These are phyloP conservation scores for Phocides pigmalion DNA, from an alignment of 1,140 invertebrate genomes.

Conservation along the genomic window DNA sequence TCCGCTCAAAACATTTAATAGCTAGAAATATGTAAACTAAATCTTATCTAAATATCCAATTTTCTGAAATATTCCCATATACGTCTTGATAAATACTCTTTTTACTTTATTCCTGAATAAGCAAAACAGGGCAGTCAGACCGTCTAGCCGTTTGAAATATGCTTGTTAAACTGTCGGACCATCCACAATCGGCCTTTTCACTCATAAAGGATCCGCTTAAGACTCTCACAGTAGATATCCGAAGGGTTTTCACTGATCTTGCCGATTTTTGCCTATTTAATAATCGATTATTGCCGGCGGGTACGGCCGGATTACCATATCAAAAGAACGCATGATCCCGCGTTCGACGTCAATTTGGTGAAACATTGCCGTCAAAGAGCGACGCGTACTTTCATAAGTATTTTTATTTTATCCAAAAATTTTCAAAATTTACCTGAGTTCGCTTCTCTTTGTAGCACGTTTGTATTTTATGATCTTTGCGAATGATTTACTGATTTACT, in stretches of 20 bases:
- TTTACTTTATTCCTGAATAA: constrained; percentile 16
- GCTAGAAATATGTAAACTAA: too few species aligned
- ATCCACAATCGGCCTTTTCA: constrained; percentile 49
- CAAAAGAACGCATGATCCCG: constrained; percentile 73
- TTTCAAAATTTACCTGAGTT: not conserved
- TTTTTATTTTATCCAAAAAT: constrained; percentile 53
- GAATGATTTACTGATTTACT: too few species aligned
- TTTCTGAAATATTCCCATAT: not conserved
- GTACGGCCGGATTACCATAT: constrained; percentile 71
- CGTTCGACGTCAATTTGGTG: constrained; percentile 69
- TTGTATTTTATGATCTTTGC: too few species aligned
- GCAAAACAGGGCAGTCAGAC: not conserved
- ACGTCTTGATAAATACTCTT: not conserved
- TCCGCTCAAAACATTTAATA: too few species aligned
- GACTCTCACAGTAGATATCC: constrained; percentile 50
- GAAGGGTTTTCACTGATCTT: constrained; percentile 54
- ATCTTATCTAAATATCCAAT: too few species aligned
- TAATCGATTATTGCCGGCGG: constrained; percentile 73
- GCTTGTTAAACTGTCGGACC: constrained; percentile 35
- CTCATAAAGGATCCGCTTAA: constrained; percentile 59
- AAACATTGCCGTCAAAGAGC: constrained; percentile 60
- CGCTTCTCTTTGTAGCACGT: too few species aligned
- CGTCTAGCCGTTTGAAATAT: constrained; percentile 21
- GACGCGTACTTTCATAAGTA: constrained; percentile 42
- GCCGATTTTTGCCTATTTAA: constrained; percentile 70